Conservation (phyloP, 2,888 invertebrate species). For the Callyntrura sp. region DNA sequence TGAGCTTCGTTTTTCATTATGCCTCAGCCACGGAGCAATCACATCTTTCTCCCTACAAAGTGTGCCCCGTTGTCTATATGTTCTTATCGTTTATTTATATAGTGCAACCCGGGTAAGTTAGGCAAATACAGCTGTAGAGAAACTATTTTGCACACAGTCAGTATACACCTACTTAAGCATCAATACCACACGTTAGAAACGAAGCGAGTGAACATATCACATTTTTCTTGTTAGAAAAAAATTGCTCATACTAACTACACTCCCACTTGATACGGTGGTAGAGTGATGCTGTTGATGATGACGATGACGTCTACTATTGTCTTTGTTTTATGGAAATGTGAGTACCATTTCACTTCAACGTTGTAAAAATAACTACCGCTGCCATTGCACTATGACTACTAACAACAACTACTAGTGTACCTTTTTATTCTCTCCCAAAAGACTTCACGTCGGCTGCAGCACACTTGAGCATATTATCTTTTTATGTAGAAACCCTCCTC, state of each 20-base stretch:
- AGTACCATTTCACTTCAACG: constrained; percentile 52
- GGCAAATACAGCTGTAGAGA: too few relatives aligned
- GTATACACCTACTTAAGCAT: background rate
- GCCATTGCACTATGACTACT: constrained; percentile 3
- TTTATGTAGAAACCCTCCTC: constrained; percentile 32
- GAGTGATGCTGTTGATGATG: background rate
- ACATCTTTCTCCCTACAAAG: background rate
- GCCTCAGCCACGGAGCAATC: constrained; percentile 11
- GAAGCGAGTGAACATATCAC: background rate
- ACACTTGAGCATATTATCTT: constrained; percentile 47
- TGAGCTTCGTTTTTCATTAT: background rate
- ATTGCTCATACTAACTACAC: background rate
- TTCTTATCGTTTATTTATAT: background rate
- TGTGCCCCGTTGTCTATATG: constrained; percentile 4
- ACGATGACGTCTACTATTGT: constrained; percentile 35
- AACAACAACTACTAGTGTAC: constrained; percentile 14
- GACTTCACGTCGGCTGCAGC: constrained; percentile 50
- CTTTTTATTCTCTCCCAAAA: constrained; percentile 58
- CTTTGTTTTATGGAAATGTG: constrained; percentile 57
- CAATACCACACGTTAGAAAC: background rate
- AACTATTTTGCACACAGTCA: too few relatives aligned
- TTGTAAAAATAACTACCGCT: background rate
- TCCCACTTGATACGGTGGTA: constrained; percentile 4
- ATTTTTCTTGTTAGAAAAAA: constrained; percentile 14
- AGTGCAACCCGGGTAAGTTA: too few relatives aligned